Percentiles rank a stretch among this genome's conserved stretches.
Conservation (phyloP, 2,888 invertebrate genomes). For the Volucella zonaria region DNA sequence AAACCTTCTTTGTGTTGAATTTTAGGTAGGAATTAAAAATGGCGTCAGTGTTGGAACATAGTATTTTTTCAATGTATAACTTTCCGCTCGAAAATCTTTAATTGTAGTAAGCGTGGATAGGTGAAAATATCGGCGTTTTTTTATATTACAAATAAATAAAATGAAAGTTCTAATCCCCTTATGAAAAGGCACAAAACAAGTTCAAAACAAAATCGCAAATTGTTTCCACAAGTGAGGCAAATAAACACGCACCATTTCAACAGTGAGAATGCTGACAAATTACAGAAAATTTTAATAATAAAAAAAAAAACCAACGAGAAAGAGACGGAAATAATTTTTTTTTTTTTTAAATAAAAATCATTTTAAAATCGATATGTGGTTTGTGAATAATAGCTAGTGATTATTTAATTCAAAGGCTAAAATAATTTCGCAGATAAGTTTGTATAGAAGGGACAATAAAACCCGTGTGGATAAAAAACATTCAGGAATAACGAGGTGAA, state of each 20-base stretch:
- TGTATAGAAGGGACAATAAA: conserved; percentile 8
- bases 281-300: conserved; percentile 65
- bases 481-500: conserved; percentile 9
- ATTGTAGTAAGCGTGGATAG: conserved; percentile 68
- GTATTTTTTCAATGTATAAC: conserved; percentile 72
- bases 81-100: conserved; percentile 74
- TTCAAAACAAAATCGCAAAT: conserved; percentile 66
- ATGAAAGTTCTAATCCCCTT: conserved; percentile 64
- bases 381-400: conserved; percentile 66
- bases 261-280: conserved; percentile 65
- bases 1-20: conserved; percentile 73
- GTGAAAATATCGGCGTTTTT: conserved; percentile 65
- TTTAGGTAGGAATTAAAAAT: conserved; percentile 70
- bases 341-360: conserved; percentile 53
- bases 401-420: conserved; percentile 58
- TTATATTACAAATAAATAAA: conserved; percentile 68
- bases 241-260: conserved; percentile 68
- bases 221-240: conserved; percentile 56
- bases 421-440: conserved; percentile 4
- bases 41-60: conserved; percentile 74
- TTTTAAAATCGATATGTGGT: conserved; percentile 72
- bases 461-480: conserved; percentile 53
- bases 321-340: conserved; percentile 63
- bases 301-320: conserved; percentile 59
- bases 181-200: conserved; percentile 53